A percentile compares a stretch with the other conserved stretches of the same genome.
Evolutionary conservation across 2,113 vertebrate genomes (phyloP).

Genomic region (Xerus inauris): DNA sequence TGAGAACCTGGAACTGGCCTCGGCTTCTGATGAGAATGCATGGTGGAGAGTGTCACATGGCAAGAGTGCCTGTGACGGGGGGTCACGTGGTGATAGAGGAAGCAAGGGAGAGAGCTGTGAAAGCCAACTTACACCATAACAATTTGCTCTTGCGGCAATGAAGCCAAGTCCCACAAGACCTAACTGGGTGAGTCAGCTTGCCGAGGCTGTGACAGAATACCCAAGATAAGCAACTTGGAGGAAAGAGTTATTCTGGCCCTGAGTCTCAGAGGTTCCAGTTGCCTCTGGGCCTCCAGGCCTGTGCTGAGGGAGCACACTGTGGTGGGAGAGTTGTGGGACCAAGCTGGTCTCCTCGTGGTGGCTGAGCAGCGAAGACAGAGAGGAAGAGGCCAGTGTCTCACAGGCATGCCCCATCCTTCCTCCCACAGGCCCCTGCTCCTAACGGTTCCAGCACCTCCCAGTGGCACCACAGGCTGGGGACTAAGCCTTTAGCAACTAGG

Average conservation of each 20-base stretch:
- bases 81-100: background rate
- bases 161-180: background rate
- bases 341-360: background rate
- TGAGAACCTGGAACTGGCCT: background rate
- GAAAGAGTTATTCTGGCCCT: background rate
- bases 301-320: background rate
- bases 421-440: background rate
- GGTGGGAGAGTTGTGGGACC: background rate
- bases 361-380: background rate
- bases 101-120: background rate
- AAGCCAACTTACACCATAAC: background rate
- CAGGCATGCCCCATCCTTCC: background rate
- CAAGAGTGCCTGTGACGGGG: background rate
- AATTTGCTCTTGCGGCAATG: background rate
- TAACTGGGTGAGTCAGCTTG: background rate
- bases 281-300: background rate
- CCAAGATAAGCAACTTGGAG: background rate
- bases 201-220: background rate
- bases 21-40: background rate
- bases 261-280: background rate
- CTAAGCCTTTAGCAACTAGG: background rate
- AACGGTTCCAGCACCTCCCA: too few species aligned
- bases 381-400: background rate
- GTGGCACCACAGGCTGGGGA: background rate
- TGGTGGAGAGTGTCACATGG: background rate